phyloP scores from a whole-genome alignment of 2,113 vertebrate species.

The Macquaria australasica region DNA sequence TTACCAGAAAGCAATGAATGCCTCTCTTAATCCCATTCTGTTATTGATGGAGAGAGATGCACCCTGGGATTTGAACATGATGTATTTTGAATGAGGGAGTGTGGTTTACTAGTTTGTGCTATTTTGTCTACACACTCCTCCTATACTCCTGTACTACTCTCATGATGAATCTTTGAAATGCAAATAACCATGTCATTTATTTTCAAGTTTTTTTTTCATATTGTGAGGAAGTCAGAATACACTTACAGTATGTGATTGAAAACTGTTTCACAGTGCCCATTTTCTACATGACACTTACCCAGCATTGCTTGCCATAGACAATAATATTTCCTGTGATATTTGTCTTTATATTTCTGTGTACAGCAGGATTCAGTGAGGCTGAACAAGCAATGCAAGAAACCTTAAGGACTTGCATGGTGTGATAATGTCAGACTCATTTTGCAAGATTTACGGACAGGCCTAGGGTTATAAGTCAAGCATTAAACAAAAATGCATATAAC shows the following conservation, averaged over 20 bases:
- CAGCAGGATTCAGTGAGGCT: conserved; percentile 20
- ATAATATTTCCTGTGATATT: conserved; percentile 44
- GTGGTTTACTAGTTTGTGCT: conserved; percentile 64
- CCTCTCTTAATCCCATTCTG: conserved; percentile 3
- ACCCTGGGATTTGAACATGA: conserved; percentile 37
- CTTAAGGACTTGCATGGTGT: conserved; percentile 19
- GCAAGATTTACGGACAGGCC: neutral
- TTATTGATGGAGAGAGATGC: conserved; percentile 16
- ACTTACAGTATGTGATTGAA: conserved; percentile 43
- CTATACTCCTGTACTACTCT: conserved; percentile 54
- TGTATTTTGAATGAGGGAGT: conserved; percentile 34
- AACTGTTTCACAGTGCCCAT: conserved; percentile 36
- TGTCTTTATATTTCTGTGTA: conserved; percentile 50
- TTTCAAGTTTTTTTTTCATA: conserved; percentile 16
- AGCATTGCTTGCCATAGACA: conserved; percentile 30
- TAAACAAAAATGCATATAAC: conserved; percentile 16
- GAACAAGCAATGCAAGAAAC: conserved; percentile 19
- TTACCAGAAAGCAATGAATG: conserved; percentile 27
- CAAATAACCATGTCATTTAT: conserved; percentile 36
- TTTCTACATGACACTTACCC: conserved; percentile 49
- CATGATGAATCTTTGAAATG: conserved; percentile 45
- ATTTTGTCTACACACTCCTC: conserved; percentile 55
- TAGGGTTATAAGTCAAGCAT: conserved; percentile 8
- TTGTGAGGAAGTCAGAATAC: conserved; percentile 36
- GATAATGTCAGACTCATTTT: conserved; percentile 10